Base-by-base conservation (phyloP, 2,888 invertebrate species). In the Ophraella communa region DNA sequence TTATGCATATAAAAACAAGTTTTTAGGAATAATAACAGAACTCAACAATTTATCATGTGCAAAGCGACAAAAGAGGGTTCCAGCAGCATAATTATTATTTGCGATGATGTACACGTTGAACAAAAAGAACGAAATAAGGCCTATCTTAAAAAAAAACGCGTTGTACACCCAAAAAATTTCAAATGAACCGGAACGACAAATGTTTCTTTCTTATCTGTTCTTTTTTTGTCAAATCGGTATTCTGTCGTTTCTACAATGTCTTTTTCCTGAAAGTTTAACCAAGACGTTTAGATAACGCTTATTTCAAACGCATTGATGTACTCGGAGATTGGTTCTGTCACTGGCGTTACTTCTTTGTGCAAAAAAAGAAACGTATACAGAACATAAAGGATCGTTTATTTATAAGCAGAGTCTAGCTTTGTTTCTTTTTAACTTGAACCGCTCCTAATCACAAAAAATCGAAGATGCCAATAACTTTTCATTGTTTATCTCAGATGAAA, bases 111-210 rank as follows among this genome's bases (percentile, higher is more conserved):
- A n/a, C n/a, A n/a, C n/a, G n/a, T n/a, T n/a, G n/a, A n/a, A n/a
- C n/a, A n/a, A n/a, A n/a, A n/a, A n/a, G n/a, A n/a, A n/a, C n/a
- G n/a, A n/a, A n/a, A n/a, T n/a, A n/a, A n/a, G n/a, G 47, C 21
- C 17, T 20, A 47, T 54, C 39, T 39, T 20, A 4, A 39, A 30
- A 11, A 44, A 18, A 55, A 44, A 24, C 27, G 24, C 27, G n/a
- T 24, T 55, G 44, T 55, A 55, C 44, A 27, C 17, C 27, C 24
- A 23, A 23, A 55, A 55, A 55, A 44, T 55, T 10, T 14, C 42
- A 55, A 55, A 55, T 55, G 55, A 55, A 55, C 27, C 55, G 55
- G 44, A 55, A 55, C 20, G 42, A 55, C 47, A 23, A 55, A 55
- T 55, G 55, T 55, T 55, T 55, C 17, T 55, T 44, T 44, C 55